phyloP scores from a whole-genome alignment of 2,113 vertebrate species.

The Indicator maculatus region DNA sequence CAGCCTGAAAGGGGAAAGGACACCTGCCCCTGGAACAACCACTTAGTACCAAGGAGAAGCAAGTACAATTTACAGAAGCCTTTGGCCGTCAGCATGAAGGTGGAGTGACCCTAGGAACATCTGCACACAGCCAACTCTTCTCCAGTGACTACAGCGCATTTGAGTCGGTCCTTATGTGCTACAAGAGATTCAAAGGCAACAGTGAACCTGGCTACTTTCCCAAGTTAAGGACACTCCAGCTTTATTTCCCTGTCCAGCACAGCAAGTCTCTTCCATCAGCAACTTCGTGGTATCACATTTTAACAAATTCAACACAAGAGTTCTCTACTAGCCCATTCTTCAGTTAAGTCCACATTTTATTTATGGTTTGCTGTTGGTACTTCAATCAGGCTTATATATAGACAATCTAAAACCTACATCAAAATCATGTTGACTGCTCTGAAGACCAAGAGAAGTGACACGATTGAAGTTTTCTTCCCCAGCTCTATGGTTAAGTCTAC shows the following conservation, averaged over 20 bases:
- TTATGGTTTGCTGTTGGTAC: conserved; percentile 56
- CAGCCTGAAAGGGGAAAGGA: background rate
- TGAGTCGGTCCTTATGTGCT: accelerated
- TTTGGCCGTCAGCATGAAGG: accelerated
- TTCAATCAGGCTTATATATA: conserved; percentile 53
- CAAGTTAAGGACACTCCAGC: background rate
- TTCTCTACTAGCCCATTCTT: conserved; percentile 49
- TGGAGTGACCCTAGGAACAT: background rate
- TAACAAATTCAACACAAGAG: conserved; percentile 57
- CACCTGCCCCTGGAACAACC: background rate
- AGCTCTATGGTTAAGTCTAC: conserved; percentile 32
- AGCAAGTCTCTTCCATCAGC: background rate
- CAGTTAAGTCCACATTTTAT: conserved; percentile 69
- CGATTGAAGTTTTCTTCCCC: conserved; percentile 23
- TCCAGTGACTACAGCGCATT: background rate
- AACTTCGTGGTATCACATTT: background rate
- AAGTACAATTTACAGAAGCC: background rate
- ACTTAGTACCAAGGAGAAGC: accelerated
- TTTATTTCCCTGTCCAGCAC: background rate
- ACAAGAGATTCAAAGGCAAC: background rate
- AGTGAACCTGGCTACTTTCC: background rate
- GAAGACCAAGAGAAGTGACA: conserved; percentile 53
- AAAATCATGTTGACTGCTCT: conserved; percentile 54
- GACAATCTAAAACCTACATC: conserved; percentile 59
- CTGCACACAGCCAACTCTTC: background rate